These are phyloP conservation scores for Pheosia tremula DNA, from an alignment of 2,888 invertebrate genomes.

Conservation along the genomic window DNA sequence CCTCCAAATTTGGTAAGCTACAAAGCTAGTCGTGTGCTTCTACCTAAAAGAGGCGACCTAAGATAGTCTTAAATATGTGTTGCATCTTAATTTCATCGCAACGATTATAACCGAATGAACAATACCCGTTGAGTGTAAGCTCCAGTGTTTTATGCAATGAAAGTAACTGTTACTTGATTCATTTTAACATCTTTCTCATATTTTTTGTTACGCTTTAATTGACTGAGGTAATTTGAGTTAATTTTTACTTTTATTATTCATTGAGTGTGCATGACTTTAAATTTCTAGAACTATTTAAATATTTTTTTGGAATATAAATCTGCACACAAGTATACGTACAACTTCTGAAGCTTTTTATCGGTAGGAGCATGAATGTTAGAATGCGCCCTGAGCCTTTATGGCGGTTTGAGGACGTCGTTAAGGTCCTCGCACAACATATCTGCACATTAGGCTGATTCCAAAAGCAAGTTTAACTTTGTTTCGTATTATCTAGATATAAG, in stretches of 20 bases:
- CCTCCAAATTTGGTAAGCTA: no score
- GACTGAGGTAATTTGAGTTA: constrained; percentile 16
- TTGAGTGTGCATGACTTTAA: not conserved
- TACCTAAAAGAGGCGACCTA: not conserved
- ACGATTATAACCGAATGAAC: constrained; percentile 39
- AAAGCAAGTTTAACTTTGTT: no score
- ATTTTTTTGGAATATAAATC: no score
- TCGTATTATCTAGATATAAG: no score
- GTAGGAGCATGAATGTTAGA: no score
- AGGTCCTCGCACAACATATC: no score
- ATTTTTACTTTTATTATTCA: constrained; percentile 2
- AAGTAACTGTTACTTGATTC: constrained; percentile 62
- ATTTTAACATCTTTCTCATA: constrained; percentile 42
- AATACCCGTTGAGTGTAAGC: constrained; percentile 48
- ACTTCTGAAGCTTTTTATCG: no score
- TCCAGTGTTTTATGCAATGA: constrained; percentile 69
- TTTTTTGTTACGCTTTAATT: constrained; percentile 35
- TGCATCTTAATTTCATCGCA: not conserved
- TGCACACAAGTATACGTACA: no score
- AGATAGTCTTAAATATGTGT: not conserved
- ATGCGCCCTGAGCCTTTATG: no score
- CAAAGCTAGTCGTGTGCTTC: no score
- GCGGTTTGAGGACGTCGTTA: no score
- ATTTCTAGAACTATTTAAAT: not conserved
- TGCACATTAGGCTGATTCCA: no score